A percentile compares a stretch with the other conserved stretches of the same genome.
These are phyloP conservation scores for Philaethria dido DNA, from an alignment of 2,888 invertebrate species.

Conservation along the genomic window DNA sequence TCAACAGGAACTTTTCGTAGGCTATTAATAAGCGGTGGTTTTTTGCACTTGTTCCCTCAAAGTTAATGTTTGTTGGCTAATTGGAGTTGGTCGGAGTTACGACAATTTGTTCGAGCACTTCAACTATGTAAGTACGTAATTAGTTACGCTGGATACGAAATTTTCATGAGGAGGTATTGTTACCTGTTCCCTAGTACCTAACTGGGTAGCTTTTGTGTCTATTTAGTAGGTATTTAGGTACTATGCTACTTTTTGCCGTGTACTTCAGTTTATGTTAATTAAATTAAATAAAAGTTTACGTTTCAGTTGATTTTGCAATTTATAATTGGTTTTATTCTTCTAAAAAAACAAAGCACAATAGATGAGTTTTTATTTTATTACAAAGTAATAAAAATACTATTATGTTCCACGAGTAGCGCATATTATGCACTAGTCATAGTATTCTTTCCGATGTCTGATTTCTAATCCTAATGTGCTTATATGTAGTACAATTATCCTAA, in stretches of 20 bases:
- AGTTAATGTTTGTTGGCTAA: slow-evolving; percentile 42
- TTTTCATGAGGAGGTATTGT: slow-evolving; percentile 23
- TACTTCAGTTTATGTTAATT: too few relatives aligned
- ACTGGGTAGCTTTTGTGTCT: neutral
- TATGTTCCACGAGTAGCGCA: too few relatives aligned
- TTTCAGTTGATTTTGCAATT: too few relatives aligned
- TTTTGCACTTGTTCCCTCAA: slow-evolving; percentile 30
- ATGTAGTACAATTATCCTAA: too few relatives aligned
- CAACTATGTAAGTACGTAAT: slow-evolving; percentile 23
- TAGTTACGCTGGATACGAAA: slow-evolving; percentile 23
- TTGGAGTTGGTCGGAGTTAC: slow-evolving; percentile 45
- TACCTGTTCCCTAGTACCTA: slow-evolving; percentile 2
- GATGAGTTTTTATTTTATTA: too few relatives aligned
- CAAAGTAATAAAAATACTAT: too few relatives aligned
- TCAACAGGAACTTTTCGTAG: slow-evolving; percentile 30
- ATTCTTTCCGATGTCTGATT: too few relatives aligned
- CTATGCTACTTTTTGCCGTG: neutral
- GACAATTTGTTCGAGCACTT: slow-evolving; percentile 34
- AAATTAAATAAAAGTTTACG: too few relatives aligned
- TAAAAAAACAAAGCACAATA: too few relatives aligned
- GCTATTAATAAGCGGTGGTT: slow-evolving; percentile 31
- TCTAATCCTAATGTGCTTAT: too few relatives aligned
- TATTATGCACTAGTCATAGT: too few relatives aligned
- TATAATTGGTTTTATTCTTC: too few relatives aligned
- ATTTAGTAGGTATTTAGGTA: neutral